Percentiles rank a stretch among this genome's conserved stretches.
Conservation (phyloP, 2,113 vertebrate species). For the cat (Felis catus) region F.catus_Fca126_mat1.0 CM031419.1:156101001-156101500, state of each 20-base stretch:
- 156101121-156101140: slow-evolving; percentile 55
- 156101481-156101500: slow-evolving; percentile 31
- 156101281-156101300: slow-evolving; percentile 47
- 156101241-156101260: slow-evolving; percentile 53
- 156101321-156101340: slow-evolving; percentile 42
- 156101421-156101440: slow-evolving; percentile 60
- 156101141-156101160: slow-evolving; percentile 48
- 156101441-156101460: slow-evolving; percentile 45
- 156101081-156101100: not conserved
- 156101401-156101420: not conserved
- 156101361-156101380: slow-evolving; percentile 37
- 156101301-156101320: slow-evolving; percentile 13
- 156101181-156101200: slow-evolving; percentile 57
- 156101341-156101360: slow-evolving; percentile 64
- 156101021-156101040: not conserved
- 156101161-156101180: slow-evolving; percentile 45
- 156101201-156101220: slow-evolving; percentile 57
- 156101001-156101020: not conserved
- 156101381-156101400: slow-evolving; percentile 51
- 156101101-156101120: slow-evolving; percentile 45
- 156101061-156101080: slow-evolving; percentile 13
- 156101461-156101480: slow-evolving; percentile 55
- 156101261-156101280: slow-evolving; percentile 63
- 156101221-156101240: slow-evolving; percentile 37
- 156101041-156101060: not conserved